Evolutionary conservation across 2,113 vertebrate genomes (phyloP).

Genomic region (Tor tambroides): DNA sequence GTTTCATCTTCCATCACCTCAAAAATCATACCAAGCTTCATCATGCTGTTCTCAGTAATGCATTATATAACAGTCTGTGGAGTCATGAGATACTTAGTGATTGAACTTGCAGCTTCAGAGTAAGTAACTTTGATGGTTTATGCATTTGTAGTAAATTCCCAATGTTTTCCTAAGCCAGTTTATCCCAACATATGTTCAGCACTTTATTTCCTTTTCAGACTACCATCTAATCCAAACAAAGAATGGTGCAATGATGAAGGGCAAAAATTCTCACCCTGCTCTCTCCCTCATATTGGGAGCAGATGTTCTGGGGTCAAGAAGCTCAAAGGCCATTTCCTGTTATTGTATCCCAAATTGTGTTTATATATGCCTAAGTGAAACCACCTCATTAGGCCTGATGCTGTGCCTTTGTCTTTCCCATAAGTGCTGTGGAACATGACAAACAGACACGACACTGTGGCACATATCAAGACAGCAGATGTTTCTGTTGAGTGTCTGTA

Average conservation of each 20-base stretch:
- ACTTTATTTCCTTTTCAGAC: conserved; percentile 10
- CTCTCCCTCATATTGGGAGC: conserved; percentile 45
- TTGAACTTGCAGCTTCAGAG: background rate
- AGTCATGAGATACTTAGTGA: background rate
- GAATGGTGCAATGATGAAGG: conserved; percentile 24
- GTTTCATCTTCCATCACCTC: background rate
- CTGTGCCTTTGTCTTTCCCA: conserved; percentile 35
- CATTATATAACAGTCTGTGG: conserved; percentile 7
- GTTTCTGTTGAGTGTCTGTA: conserved; percentile 5
- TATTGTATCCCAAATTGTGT: conserved; percentile 55
- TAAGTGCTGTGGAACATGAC: background rate
- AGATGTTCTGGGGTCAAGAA: conserved; percentile 51
- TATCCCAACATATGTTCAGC: conserved; percentile 6
- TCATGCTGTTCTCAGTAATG: background rate
- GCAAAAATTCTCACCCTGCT: background rate
- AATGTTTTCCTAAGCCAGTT: background rate
- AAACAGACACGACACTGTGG: background rate
- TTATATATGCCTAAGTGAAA: conserved; percentile 53
- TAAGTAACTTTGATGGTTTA: background rate
- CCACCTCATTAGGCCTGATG: conserved; percentile 50
- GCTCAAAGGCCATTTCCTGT: conserved; percentile 55
- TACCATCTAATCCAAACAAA: conserved; percentile 22
- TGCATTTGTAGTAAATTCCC: background rate
- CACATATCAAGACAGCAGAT: background rate
- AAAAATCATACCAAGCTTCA: background rate